phyloP scores from a whole-genome alignment of 2,113 vertebrate species.

The Cathartes aura region DNA sequence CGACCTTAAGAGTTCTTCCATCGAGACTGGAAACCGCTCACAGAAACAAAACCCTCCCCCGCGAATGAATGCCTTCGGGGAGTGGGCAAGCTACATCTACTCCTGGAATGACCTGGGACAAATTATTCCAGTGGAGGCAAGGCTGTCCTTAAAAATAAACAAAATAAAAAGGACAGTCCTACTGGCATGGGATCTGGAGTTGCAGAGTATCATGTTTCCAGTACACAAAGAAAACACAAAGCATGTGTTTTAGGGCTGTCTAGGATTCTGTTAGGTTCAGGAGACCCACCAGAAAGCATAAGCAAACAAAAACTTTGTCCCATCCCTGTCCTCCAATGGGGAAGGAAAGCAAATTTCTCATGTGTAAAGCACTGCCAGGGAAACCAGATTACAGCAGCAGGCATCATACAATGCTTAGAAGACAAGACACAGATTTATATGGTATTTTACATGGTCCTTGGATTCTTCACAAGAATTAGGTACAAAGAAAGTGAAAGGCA shows the following conservation, averaged over 20 bases:
- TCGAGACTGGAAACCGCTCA: neutral
- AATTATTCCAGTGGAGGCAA: neutral
- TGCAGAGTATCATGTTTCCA: neutral
- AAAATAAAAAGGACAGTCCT: neutral
- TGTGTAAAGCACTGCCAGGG: neutral
- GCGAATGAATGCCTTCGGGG: neutral
- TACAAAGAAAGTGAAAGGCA: neutral
- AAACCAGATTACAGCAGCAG: neutral
- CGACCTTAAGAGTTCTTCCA: neutral
- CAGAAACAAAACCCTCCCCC: neutral
- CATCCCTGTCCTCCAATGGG: neutral
- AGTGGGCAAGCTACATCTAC: neutral
- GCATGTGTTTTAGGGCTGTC: neutral
- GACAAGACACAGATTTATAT: neutral
- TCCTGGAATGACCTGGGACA: neutral
- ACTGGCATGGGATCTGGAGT: neutral
- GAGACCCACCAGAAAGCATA: neutral
- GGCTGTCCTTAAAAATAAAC: neutral
- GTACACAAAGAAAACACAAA: neutral
- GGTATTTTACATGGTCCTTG: neutral
- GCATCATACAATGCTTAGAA: rapidly evolving
- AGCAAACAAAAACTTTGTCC: neutral
- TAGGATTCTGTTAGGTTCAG: neutral
- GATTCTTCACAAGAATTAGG: neutral
- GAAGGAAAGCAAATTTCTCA: neutral